Base-by-base conservation (phyloP, 2,888 invertebrate species). In the Meghimatium bilineatum region DNA sequence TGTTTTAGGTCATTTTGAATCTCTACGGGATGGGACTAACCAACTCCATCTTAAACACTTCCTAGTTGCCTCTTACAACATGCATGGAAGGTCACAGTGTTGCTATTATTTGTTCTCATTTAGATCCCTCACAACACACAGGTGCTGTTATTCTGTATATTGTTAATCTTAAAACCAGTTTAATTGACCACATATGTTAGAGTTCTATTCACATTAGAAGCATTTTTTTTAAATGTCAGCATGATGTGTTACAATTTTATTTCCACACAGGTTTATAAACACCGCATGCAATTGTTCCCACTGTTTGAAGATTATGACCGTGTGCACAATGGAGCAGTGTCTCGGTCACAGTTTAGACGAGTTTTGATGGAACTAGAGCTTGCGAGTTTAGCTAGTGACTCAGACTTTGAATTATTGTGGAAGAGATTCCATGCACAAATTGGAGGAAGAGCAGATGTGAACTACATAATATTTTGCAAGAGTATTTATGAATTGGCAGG, bases 241-340 rank as follows among this genome's bases (percentile, higher is more conserved):
- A 34, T 34, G 8, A 36, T 17, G 10, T 32, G 20, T 69, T n/a
- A 29, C 26, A 63, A 29, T 66, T 8, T 26, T 52, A 12, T 79
- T 49, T 79, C 29, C 44, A 86, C 86, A 0, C 87, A 94, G 94
- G 93, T 93, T 14, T 88, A 92, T 49, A 90, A 92, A 82, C 90
- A 91, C 56, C 90, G 91, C 66, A 93, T 93, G 88, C 93, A 93
- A 88, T 88, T 94, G 83, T 93, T 92, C 87, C 93, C 93, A n/a
- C 87, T 93, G 87, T 93, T 94, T 88, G 92, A 93, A 86, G 93
- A 93, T 89, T 93, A 92, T 76, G 93, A 93, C 86, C 85, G 89
- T 74, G 92, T 93, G 23, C 92, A 93, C 88, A 93, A 91, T 85
- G 93, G 93, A 26, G 90, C 91, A n/a, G 92, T 94, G 23, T 91